Conservation (phyloP, 2,797 vertebrate species). For the Alectoris magna region DNA sequence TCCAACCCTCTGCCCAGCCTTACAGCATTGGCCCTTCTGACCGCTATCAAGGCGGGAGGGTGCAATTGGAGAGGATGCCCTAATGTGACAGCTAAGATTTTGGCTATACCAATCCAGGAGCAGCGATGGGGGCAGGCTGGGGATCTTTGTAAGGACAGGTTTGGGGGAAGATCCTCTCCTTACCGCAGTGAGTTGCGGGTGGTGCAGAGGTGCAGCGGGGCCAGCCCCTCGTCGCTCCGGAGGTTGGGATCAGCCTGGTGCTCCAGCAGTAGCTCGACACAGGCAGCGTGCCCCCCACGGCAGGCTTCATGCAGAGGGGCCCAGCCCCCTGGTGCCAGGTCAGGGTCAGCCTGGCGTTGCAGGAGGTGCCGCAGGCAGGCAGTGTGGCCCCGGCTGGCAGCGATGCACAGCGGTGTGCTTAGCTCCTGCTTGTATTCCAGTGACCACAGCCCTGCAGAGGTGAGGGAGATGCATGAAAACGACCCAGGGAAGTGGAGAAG, state of each 20-base stretch:
- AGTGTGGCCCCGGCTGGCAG: slow-evolving; percentile 71
- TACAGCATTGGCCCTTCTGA: too few relatives aligned
- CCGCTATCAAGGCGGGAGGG: too few relatives aligned
- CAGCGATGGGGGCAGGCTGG: background rate
- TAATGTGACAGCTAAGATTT: background rate
- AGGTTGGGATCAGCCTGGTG: slow-evolving; percentile 78
- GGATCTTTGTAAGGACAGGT: background rate
- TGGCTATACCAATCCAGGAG: background rate
- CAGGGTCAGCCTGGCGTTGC: slow-evolving; percentile 63
- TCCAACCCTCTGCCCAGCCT: background rate
- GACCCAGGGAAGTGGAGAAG: background rate
- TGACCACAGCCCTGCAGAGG: slow-evolving; percentile 81
- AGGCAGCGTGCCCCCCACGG: slow-evolving; percentile 64
- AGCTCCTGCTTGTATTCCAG: slow-evolving; percentile 82
- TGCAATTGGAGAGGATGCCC: background rate
- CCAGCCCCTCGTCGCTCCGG: slow-evolving; percentile 67
- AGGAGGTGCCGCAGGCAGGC: slow-evolving; percentile 79
- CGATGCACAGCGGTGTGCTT: slow-evolving; percentile 80
- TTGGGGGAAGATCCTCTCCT: background rate
- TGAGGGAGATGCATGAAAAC: background rate
- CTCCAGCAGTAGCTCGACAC: slow-evolving; percentile 79
- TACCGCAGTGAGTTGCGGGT: slow-evolving; percentile 75
- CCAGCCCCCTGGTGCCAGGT: slow-evolving; percentile 74
- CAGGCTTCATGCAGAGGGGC: slow-evolving; percentile 82
- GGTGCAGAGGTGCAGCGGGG: slow-evolving; percentile 81